phyloP scores from a whole-genome alignment of 2,113 vertebrate genomes.

The Alouatta palliata region DNA sequence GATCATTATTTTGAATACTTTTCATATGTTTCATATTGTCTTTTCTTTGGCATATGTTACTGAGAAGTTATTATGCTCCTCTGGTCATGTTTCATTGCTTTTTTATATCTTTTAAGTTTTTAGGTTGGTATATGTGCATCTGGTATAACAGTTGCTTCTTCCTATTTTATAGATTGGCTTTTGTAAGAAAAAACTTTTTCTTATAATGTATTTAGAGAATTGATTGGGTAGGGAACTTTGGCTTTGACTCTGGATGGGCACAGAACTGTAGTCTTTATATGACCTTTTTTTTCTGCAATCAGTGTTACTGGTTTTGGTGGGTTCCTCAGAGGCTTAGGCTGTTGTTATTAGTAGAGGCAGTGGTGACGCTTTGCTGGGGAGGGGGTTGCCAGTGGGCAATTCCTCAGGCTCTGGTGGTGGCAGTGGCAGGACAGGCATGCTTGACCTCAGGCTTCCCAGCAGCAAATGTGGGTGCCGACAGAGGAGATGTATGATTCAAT shows the following conservation, averaged over 20 bases:
- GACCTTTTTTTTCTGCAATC: neutral
- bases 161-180: neutral
- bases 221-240: neutral
- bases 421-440: too few species aligned
- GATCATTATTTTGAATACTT: neutral
- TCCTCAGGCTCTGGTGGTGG: neutral
- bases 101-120: neutral
- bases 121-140: neutral
- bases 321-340: neutral
- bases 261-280: neutral
- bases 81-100: neutral
- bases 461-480: neutral
- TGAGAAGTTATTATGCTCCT: neutral
- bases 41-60: neutral
- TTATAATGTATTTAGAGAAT: neutral
- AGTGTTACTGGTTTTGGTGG: neutral
- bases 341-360: neutral
- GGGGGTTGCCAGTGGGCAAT: neutral
- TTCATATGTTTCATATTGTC: neutral
- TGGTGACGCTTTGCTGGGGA: neutral
- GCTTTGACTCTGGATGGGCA: neutral
- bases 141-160: neutral
- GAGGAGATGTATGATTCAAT: neutral
- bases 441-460: too few species aligned
- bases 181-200: neutral